Evolutionary conservation across 2,113 vertebrate species (phyloP), one percentile per base, ranked within the genome.

Genomic region (Thunnus thynnus): DNA sequence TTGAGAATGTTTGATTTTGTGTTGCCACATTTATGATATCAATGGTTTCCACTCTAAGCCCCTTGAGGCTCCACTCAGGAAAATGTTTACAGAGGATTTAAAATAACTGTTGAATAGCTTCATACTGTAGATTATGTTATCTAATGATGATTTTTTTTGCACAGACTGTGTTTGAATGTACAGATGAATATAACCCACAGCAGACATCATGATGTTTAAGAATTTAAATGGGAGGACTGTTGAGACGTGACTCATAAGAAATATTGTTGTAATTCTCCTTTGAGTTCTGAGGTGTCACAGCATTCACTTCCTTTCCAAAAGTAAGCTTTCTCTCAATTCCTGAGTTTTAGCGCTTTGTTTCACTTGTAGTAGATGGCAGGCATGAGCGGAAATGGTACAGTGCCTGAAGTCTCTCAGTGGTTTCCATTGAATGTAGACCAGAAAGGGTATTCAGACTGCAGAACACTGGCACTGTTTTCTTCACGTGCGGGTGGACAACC

Each of bases 361-460:
- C 47, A 50, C 72, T 36, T 60, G 46, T 72, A 72, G 69, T 82
- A 72, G 72, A 70, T 83, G 75, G 66, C 78, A 81, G 66, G 13
- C 62, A 36, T 20, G 55, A 77, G 86, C 57, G 75, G 88, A 89
- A 85, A 82, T 83, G 64, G 72, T 68, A 73, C 67, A 72, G 60
- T 58, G 73, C 71, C 64, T 79, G 52, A 87, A 83, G 75, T 85
- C 73, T 80, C 36, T 76, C 58, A 4, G 65, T 79, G 73, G 83
- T 85, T 85, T 88, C 30, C 71, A 75, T 80, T 71, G 52, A 66
- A 63, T 68, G 30, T 48, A 84, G 62, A 76, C 25, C 71, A 76
- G 79, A 74, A 69, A 57, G 61, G 25, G 48, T 75, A 51, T 54
- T 18, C 72, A 83, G 25, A 32, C 48, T 82, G 60, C 56, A 61